Evolutionary conservation across 2,888 invertebrate species (phyloP).

Genomic region (Eristalinus aeneus): DNA sequence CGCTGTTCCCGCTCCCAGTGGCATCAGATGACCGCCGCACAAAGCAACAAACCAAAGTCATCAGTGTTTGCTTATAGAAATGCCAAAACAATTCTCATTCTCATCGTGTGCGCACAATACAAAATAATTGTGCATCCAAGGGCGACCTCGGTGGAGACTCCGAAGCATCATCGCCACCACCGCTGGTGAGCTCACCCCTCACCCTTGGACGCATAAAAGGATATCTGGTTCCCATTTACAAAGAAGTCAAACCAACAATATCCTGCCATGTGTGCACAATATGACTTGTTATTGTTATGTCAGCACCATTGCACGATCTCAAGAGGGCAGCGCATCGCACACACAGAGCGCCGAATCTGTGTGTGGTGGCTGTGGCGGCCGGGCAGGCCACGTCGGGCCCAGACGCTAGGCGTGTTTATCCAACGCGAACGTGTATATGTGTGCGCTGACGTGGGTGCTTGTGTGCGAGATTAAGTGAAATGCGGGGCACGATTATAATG

Average conservation of each 20-base stretch:
- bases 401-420: conserved; percentile 7
- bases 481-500: neutral
- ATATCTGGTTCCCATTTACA: conserved; percentile 40
- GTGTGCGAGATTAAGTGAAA: conserved; percentile 30
- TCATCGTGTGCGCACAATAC: neutral
- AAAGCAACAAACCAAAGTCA: neutral
- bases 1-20: neutral
- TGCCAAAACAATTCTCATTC: conserved; percentile 17
- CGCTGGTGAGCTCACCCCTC: neutral
- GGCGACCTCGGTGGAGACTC: neutral
- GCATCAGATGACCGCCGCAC: neutral
- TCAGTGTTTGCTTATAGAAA: conserved; percentile 1
- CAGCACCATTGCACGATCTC: conserved; percentile 41
- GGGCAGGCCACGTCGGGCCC: neutral
- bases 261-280: conserved; percentile 67
- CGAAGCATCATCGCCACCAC: neutral
- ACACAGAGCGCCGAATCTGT: neutral
- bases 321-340: neutral
- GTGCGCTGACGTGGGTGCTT: neutral
- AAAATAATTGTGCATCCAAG: conserved; percentile 22
- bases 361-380: neutral
- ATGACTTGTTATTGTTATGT: conserved; percentile 65
- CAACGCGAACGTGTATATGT: conserved; percentile 47
- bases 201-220: conserved; percentile 24
- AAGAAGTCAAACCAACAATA: conserved; percentile 47